These are phyloP conservation scores for Lysandra coridon DNA, from an alignment of 2,888 invertebrate genomes.

Conservation along the genomic window DNA sequence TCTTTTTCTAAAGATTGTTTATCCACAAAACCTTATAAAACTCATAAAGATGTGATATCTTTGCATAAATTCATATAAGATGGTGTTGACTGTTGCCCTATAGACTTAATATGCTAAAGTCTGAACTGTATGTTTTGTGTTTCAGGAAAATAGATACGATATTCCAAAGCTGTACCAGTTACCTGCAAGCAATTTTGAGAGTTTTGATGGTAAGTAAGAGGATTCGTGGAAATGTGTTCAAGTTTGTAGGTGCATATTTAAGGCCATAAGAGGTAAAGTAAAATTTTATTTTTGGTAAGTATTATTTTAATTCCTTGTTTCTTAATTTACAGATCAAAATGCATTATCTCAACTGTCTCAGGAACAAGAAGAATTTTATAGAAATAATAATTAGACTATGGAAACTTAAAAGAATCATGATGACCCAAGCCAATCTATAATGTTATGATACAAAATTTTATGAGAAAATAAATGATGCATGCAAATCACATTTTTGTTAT, in stretches of 20 bases:
- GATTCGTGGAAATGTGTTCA: neutral
- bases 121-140: slow-evolving; percentile 36
- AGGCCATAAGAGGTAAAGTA: neutral
- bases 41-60: too few relatives aligned
- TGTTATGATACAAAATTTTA: neutral
- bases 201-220: slow-evolving; percentile 52
- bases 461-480: slow-evolving; percentile 49
- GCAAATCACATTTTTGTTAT: neutral
- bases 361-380: slow-evolving; percentile 52
- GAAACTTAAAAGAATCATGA: neutral
- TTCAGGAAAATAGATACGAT: slow-evolving; percentile 67
- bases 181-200: slow-evolving; percentile 51
- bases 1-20: too few relatives aligned
- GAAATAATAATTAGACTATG: slow-evolving; percentile 49
- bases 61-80: too few relatives aligned
- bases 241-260: neutral
- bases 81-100: too few relatives aligned
- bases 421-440: neutral
- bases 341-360: slow-evolving; percentile 44
- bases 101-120: too few relatives aligned
- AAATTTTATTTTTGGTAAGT: neutral
- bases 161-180: slow-evolving; percentile 68
- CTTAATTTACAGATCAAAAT: slow-evolving; percentile 47
- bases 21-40: too few relatives aligned
- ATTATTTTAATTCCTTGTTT: neutral